These are phyloP conservation scores for Scalopus aquaticus DNA, from an alignment of 2,113 vertebrate genomes.

Conservation along the genomic window DNA sequence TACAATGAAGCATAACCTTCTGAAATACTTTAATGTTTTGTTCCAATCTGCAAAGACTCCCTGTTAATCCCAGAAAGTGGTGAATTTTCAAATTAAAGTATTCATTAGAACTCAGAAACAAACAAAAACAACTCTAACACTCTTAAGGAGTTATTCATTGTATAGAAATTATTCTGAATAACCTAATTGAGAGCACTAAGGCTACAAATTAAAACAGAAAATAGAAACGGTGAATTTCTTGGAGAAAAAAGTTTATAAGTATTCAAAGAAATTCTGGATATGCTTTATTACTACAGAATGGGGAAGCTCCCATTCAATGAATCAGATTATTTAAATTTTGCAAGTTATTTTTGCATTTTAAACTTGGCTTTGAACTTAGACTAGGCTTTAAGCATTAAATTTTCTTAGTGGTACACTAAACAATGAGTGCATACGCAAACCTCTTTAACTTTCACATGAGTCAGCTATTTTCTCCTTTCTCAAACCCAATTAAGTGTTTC, in stretches of 20 bases:
- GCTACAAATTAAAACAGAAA: slow-evolving; percentile 44
- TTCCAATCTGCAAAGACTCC: not conserved
- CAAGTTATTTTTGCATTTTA: not conserved
- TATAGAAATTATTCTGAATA: slow-evolving; percentile 31
- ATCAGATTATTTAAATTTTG: slow-evolving; percentile 28
- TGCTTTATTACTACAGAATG: slow-evolving; percentile 38
- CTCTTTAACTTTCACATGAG: slow-evolving; percentile 19
- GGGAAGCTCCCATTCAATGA: not conserved
- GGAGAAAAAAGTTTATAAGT: slow-evolving; percentile 3
- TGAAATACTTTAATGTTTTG: slow-evolving; percentile 54
- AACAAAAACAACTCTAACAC: slow-evolving; percentile 10
- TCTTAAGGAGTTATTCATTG: slow-evolving; percentile 19
- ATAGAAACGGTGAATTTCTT: slow-evolving; percentile 21
- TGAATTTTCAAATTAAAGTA: slow-evolving; percentile 57
- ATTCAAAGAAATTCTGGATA: slow-evolving; percentile 20
- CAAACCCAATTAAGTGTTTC: not conserved
- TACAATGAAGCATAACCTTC: slow-evolving; percentile 24
- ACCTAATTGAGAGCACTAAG: slow-evolving; percentile 45
- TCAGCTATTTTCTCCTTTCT: not conserved
- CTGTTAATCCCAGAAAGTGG: slow-evolving; percentile 47
- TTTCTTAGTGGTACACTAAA: slow-evolving; percentile 39
- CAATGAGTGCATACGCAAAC: not conserved
- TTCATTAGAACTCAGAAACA: slow-evolving; percentile 31
- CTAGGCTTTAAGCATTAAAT: not conserved
- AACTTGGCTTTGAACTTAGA: not conserved